Evolutionary conservation across 1,140 invertebrate species (phyloP), one percentile per base, ranked within the genome.

Genomic region (Hylyphantes graminicola): DNA sequence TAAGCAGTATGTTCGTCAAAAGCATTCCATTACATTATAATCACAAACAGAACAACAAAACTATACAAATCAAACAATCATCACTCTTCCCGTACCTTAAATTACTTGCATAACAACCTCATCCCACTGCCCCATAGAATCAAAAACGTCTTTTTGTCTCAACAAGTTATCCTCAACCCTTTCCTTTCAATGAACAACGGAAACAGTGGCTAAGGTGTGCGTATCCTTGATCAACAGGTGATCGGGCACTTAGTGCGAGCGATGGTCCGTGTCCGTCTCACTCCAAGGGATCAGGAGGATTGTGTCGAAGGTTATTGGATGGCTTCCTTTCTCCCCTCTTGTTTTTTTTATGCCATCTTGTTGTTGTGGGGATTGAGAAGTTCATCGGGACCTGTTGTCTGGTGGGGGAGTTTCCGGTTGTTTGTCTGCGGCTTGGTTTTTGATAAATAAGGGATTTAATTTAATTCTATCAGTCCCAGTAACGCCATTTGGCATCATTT

Each of bases 251-350:
- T 83, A 83, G 72, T 17, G 50, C n/a, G 51, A 11, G 80, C 80
- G 68, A 83, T 83, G 80, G 80, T 74, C 80, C 80, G 80, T 83
- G 80, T 21, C 59, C 70, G 80, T 81, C 54, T 55, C 78, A 73
- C 54, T 73, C 73, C 79, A 81, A 55, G 79, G 64, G 79, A 81
- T 73, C 67, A 73, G 72, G 53, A 13, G 74, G 63, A 65, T 48
- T 21, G 57, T 83, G 80, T 83, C 80, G 80, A 83, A 83, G 80
- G 80, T 83, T 83, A 83, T 55, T 74, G 80, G 80, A 70, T 74
- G 21, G 57, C 61, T 10, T 13, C 65, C 17, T 9, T 48, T 21
- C 64, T 21, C 68, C 9, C 11, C 57, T 61, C 57, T 12, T 61
- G 57, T 61, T 35, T 35, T 35, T n/a, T n/a, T n/a, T n/a, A n/a